A percentile compares a stretch with the other conserved stretches of the same genome.
These are phyloP conservation scores for Clinocottus analis DNA, from an alignment of 2,113 vertebrate species.

Conservation along the genomic window DNA sequence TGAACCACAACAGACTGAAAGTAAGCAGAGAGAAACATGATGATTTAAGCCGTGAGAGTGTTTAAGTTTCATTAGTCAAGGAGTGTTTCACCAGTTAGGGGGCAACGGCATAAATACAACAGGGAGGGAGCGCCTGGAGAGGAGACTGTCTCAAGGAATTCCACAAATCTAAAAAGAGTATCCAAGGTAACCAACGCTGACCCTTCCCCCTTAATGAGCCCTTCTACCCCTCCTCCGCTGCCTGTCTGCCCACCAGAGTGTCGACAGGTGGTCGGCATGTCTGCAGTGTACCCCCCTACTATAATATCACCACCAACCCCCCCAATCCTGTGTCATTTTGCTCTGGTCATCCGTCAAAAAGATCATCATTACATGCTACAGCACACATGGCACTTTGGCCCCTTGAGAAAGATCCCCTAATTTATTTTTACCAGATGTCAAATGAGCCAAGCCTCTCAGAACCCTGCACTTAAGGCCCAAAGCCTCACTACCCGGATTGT, in stretches of 20 bases:
- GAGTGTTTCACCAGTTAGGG: slow-evolving; percentile 64
- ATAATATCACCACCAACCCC: slow-evolving; percentile 48
- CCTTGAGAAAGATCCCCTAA: neutral
- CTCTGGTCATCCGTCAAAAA: neutral
- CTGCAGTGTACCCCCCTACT: slow-evolving; percentile 39
- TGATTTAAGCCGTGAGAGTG: slow-evolving; percentile 61
- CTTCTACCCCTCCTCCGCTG: slow-evolving; percentile 28
- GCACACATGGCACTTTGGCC: neutral
- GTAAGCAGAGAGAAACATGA: slow-evolving; percentile 37
- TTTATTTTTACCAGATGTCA: neutral
- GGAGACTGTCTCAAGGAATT: slow-evolving; percentile 55
- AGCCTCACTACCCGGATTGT: neutral
- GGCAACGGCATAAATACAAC: slow-evolving; percentile 34
- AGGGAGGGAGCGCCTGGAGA: slow-evolving; percentile 3
- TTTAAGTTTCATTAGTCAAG: slow-evolving; percentile 80
- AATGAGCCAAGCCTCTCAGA: slow-evolving; percentile 3
- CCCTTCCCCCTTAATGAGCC: slow-evolving; percentile 56
- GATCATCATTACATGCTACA: neutral
- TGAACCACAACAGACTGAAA: slow-evolving; percentile 66
- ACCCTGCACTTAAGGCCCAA: neutral
- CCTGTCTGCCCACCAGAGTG: slow-evolving; percentile 41
- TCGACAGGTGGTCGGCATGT: slow-evolving; percentile 69
- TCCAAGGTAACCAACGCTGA: slow-evolving; percentile 68
- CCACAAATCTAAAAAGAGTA: slow-evolving; percentile 62
- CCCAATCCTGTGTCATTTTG: slow-evolving; percentile 6